Percentiles rank a stretch among this genome's conserved stretches.
Conservation (phyloP, 2,113 vertebrate genomes). For the Ammospiza nelsoni region DNA sequence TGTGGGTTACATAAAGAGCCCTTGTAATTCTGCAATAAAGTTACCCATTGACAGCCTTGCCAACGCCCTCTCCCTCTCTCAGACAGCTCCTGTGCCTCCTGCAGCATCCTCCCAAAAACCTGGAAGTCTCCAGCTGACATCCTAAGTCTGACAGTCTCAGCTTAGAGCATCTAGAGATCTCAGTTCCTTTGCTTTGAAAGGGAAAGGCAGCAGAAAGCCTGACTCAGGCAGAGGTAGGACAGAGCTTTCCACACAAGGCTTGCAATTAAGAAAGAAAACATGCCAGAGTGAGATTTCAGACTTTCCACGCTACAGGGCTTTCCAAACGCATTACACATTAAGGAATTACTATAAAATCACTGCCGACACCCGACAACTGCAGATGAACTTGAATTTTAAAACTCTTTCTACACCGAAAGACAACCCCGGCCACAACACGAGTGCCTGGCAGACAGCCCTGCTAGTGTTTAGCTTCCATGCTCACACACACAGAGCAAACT, state of each 20-base stretch:
- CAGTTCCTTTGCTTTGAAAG: neutral
- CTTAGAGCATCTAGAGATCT: neutral
- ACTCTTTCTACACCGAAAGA: slow-evolving; percentile 1
- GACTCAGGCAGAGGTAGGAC: neutral
- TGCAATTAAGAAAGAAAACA: slow-evolving; percentile 40
- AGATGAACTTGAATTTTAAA: neutral
- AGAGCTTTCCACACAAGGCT: slow-evolving; percentile 2
- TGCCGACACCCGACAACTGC: neutral
- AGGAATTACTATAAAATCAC: slow-evolving; percentile 39
- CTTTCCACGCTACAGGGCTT: slow-evolving; percentile 56
- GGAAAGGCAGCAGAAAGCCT: neutral
- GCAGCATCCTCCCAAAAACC: neutral
- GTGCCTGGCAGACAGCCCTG: slow-evolving; percentile 24
- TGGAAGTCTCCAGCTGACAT: neutral
- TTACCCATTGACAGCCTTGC: slow-evolving; percentile 34
- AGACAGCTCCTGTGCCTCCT: neutral
- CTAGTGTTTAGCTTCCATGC: slow-evolving; percentile 18
- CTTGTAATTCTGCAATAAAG: slow-evolving; percentile 50
- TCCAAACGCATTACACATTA: neutral
- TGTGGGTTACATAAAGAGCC: slow-evolving; percentile 56
- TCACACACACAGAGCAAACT: neutral
- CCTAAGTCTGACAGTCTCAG: neutral
- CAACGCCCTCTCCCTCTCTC: slow-evolving; percentile 16
- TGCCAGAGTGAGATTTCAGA: slow-evolving; percentile 42
- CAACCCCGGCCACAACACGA: neutral